These are phyloP conservation scores for Dicycla oo DNA, from an alignment of 2,888 invertebrate species.

Conservation along the genomic window DNA sequence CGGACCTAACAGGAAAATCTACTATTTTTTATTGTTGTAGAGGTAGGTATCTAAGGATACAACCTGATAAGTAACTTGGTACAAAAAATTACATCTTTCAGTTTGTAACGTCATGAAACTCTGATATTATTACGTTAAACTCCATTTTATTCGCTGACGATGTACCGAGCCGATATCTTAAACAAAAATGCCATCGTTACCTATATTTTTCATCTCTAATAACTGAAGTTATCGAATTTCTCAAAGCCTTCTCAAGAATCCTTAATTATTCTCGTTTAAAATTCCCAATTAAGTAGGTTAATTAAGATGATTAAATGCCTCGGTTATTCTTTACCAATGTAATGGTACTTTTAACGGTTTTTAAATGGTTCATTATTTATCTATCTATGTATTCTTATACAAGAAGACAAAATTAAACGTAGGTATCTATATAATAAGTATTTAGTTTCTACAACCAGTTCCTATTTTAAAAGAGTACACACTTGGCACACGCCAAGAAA, in stretches of 20 bases:
- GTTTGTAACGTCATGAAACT: neutral
- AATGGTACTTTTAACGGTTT: too few relatives aligned
- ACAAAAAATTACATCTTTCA: neutral
- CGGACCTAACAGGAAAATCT: too few relatives aligned
- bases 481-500: too few relatives aligned
- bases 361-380: too few relatives aligned
- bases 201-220: neutral
- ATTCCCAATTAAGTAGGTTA: neutral
- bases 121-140: neutral
- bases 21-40: too few relatives aligned
- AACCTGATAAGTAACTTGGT: neutral
- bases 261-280: neutral
- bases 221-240: neutral
- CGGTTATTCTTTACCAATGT: too few relatives aligned
- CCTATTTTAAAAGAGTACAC: too few relatives aligned
- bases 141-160: neutral
- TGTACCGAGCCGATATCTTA: neutral
- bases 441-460: too few relatives aligned
- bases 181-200: conserved; percentile 23
- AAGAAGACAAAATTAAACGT: too few relatives aligned
- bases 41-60: too few relatives aligned
- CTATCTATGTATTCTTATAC: too few relatives aligned
- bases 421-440: too few relatives aligned
- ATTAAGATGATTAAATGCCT: neutral
- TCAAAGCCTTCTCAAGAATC: conserved; percentile 5